phyloP scores from a whole-genome alignment of 2,888 invertebrate genomes.

The Mactromeris polynyma region DNA sequence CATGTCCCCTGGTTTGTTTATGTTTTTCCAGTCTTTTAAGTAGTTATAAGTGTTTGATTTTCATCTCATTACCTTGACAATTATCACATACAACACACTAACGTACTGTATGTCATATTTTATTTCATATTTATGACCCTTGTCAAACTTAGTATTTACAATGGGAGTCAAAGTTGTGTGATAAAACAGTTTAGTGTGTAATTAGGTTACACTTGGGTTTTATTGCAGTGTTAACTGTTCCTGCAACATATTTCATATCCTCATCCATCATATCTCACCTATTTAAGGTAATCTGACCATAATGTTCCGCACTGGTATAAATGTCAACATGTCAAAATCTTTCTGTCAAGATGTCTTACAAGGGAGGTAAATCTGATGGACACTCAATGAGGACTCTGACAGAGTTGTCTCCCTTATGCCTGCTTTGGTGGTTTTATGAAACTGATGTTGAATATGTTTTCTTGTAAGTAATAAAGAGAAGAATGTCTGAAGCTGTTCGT shows the following conservation, averaged over 20 bases:
- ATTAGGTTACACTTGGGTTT: conserved; percentile 3
- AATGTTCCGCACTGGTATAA: background rate
- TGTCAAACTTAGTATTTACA: background rate
- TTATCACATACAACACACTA: background rate
- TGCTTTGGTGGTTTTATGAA: background rate
- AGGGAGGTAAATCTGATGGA: background rate
- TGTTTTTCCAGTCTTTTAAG: background rate
- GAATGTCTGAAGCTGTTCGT: no score
- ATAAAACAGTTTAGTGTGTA: background rate
- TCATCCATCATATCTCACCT: background rate
- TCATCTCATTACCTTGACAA: background rate
- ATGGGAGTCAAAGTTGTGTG: background rate
- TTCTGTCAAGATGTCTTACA: background rate
- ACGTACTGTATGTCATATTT: background rate
- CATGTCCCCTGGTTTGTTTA: background rate
- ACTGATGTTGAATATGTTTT: no score
- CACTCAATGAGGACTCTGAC: background rate
- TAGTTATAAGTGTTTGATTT: background rate
- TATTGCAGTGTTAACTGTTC: background rate
- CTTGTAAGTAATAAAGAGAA: no score
- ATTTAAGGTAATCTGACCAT: background rate
- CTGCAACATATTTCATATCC: background rate
- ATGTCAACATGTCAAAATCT: background rate
- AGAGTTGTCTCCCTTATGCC: background rate
- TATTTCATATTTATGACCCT: background rate